Percentiles rank a stretch among this genome's conserved stretches.
Evolutionary conservation across 2,888 invertebrate species (phyloP).

Genomic region (Drosophila limbata): DNA sequence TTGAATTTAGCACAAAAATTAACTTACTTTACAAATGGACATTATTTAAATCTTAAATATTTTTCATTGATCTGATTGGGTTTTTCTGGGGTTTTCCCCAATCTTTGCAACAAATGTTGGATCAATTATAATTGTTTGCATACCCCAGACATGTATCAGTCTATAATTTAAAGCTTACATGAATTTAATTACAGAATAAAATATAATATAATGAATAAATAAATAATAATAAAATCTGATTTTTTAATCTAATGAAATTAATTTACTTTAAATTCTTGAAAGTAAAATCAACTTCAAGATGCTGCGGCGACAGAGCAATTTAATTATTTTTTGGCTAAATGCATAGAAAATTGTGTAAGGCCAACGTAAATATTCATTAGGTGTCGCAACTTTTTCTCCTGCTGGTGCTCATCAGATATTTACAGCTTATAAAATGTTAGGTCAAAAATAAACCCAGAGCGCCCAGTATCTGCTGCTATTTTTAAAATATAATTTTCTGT

Average conservation of each 20-base stretch:
- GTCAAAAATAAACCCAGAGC: slow-evolving; percentile 44
- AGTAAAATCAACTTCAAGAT: slow-evolving; percentile 12
- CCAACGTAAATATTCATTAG: slow-evolving; percentile 64
- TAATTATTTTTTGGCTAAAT: slow-evolving; percentile 67
- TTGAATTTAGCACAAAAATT: too few species aligned
- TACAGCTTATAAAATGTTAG: slow-evolving; percentile 56
- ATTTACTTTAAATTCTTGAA: background rate
- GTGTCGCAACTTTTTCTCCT: slow-evolving; percentile 1
- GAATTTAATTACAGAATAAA: too few species aligned
- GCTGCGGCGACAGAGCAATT: slow-evolving; percentile 13
- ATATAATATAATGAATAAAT: too few species aligned
- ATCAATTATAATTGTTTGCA: too few species aligned
- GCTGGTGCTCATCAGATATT: slow-evolving; percentile 70
- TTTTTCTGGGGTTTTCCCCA: too few species aligned
- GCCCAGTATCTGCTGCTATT: slow-evolving; percentile 43
- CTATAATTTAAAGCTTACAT: too few species aligned
- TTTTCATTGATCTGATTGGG: too few species aligned
- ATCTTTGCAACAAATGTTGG: too few species aligned
- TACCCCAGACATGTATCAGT: too few species aligned
- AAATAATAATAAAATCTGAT: too few species aligned
- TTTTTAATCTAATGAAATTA: slow-evolving; percentile 1
- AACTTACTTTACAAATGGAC: too few species aligned
- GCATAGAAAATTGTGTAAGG: slow-evolving; percentile 54
- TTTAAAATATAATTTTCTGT: slow-evolving; percentile 59
- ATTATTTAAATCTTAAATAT: too few species aligned